Percentiles rank a stretch among this genome's conserved stretches.
phyloP scores from a whole-genome alignment of 1,140 invertebrate genomes.

The Mizuhopecten yessoensis region DNA sequence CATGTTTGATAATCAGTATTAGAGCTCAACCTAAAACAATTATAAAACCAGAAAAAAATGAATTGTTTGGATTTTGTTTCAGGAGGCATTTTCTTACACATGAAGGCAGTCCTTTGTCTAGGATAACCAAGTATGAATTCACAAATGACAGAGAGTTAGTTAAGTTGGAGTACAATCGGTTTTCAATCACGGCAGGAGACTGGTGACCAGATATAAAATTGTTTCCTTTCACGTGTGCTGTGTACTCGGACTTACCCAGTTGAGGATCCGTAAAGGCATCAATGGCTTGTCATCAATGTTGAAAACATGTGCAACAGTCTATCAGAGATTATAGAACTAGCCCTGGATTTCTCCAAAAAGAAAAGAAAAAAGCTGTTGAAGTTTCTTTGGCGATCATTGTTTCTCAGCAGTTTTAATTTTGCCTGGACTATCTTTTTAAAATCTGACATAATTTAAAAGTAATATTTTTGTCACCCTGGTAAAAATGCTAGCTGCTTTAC shows the following conservation, averaged over 20 bases:
- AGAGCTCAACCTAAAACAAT: too few relatives aligned
- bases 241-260: not conserved
- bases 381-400: too few relatives aligned
- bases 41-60: too few relatives aligned
- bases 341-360: too few relatives aligned
- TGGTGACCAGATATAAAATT: conserved; percentile 30
- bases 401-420: too few relatives aligned
- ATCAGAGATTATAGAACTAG: too few relatives aligned
- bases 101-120: conserved; percentile 88
- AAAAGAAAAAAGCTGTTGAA: too few relatives aligned
- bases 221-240: not conserved
- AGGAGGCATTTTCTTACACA: conserved; percentile 88
- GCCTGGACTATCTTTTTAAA: too few relatives aligned
- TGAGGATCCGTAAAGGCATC: not conserved
- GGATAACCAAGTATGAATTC: conserved; percentile 88
- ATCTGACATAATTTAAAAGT: too few relatives aligned
- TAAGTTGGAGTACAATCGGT: conserved; percentile 47
- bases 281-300: not conserved
- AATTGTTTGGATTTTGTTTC: conserved; percentile 61
- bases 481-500: too few relatives aligned
- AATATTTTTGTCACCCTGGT: too few relatives aligned
- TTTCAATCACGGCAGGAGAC: conserved; percentile 48
- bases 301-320: not conserved
- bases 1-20: too few relatives aligned
- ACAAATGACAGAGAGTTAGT: conserved; percentile 80